Percentiles rank a stretch among this genome's conserved stretches.
Conservation (phyloP, 1,140 invertebrate species). For the Protaetia brevitarsis region DNA sequence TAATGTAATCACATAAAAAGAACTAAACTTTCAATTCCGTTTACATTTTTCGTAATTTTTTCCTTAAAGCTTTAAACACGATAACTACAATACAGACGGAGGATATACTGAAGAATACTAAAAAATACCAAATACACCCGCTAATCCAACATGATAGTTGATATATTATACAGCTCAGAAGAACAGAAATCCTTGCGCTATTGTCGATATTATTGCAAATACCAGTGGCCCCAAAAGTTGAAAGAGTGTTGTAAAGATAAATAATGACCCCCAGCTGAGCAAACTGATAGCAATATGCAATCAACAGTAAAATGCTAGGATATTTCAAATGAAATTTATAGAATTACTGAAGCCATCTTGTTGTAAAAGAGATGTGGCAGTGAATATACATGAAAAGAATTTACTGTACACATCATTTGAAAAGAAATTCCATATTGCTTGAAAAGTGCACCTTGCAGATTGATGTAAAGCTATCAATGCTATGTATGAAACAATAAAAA, state of each 20-base stretch:
- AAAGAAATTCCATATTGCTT: slow-evolving; percentile 77
- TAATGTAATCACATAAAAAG: too few species aligned
- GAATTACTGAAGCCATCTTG: slow-evolving; percentile 79
- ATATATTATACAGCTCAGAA: slow-evolving; percentile 93
- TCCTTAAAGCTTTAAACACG: slow-evolving; percentile 58
- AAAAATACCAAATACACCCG: slow-evolving; percentile 80
- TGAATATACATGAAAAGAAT: slow-evolving; percentile 93
- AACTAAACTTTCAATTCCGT: slow-evolving; percentile 42
- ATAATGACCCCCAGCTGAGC: slow-evolving; percentile 92
- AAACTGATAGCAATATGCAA: slow-evolving; percentile 80
- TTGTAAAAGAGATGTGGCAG: slow-evolving; percentile 81
- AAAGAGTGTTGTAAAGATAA: slow-evolving; percentile 97
- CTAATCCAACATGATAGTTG: slow-evolving; percentile 74
- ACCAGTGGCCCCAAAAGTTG: slow-evolving; percentile 92
- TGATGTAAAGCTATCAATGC: slow-evolving; percentile 94
- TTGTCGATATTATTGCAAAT: slow-evolving; percentile 98
- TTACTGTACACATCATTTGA: slow-evolving; percentile 98
- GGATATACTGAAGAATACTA: slow-evolving; percentile 86
- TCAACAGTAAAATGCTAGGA: slow-evolving; percentile 79
- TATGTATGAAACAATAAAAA: slow-evolving; percentile 88
- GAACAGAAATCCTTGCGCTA: slow-evolving; percentile 89
- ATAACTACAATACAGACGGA: slow-evolving; percentile 82
- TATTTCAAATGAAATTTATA: slow-evolving; percentile 71
- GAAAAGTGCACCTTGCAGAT: slow-evolving; percentile 95
- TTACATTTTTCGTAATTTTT: slow-evolving; percentile 26